Base-by-base conservation (phyloP, 2,888 invertebrate species). In the Colostygia pectinataria region DNA sequence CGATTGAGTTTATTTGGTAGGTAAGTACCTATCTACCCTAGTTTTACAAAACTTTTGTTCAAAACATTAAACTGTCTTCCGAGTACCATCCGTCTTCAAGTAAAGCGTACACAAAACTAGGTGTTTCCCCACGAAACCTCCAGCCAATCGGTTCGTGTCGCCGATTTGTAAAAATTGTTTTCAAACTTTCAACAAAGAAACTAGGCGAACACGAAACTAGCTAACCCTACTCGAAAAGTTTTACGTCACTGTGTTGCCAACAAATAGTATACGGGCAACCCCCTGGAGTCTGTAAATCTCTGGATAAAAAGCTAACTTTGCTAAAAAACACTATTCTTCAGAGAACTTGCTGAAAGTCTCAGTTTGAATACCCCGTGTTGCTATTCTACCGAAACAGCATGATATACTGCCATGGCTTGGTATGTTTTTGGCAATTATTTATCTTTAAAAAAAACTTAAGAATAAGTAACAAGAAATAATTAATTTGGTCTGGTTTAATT, bases 211-310 rank as follows among this genome's bases (percentile, higher is more conserved):
- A 51, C 31, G 41, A 44, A 43, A 51, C 40, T 46, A 45, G 41
- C 51, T 42, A 39, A 38, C 52, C 52, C 46, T 52, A 42, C 52
- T 46, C 46, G 38, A 46, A 52, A 52, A 52, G 42, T 52, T 47
- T 25, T 33, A 28, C 51, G 41, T 51, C 46, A 52, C 52, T 34
- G 43, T 43, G 28, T 33, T 39, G 41, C 51, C 45, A 41, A 45
- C 45, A 40, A 47, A 34, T 28, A 24, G 46, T 46, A 51, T 40
- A 51, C 51, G 41, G 33, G 46, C 18, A 36, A 28, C 27, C 41
- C 51, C 52, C 51, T 34, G 18, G 52, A 47, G 52, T 47, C 46
- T 12, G 52, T 52, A 52, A 46, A 52, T 52, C 46, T 52, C 46
- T 15, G 33, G 46, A 47, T 39, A 42, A 46, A 46, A 52, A 42